These are phyloP conservation scores for Virgularia gustaviana DNA, from an alignment of 92 coral and sea anemone species.

Conservation along the genomic window DNA sequence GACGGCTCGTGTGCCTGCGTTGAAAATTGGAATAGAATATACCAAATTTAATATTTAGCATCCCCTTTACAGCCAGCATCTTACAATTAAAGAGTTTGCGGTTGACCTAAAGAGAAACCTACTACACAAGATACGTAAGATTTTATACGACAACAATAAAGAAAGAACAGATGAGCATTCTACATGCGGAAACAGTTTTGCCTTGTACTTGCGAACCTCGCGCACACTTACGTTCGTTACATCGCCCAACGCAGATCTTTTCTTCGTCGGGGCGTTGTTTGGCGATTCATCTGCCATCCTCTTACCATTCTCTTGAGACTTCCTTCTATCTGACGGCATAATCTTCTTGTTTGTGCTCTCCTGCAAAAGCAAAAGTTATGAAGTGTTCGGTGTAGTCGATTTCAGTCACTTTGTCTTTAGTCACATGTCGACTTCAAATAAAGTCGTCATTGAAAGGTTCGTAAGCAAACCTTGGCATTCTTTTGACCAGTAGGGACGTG, in stretches of 20 bases:
- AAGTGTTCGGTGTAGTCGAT: too few relatives aligned
- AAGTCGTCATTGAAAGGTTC: conserved; percentile 17
- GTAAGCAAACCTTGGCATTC: conserved; percentile 22
- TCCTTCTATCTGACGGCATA: conserved; percentile 36
- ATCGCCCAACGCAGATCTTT: conserved; percentile 92
- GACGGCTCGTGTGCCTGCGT: conserved; percentile 24
- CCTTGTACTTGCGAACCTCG: too few relatives aligned
- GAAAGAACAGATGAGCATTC: too few relatives aligned
- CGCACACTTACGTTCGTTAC: conserved; percentile 91
- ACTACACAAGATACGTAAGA: too few relatives aligned
- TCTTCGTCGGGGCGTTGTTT: conserved; percentile 72
- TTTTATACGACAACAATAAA: too few relatives aligned
- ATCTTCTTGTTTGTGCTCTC: conserved; percentile 51
- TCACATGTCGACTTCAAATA: conserved; percentile 12
- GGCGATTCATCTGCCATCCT: conserved; percentile 80
- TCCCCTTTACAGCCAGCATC: too few relatives aligned
- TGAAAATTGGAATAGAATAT: too few relatives aligned
- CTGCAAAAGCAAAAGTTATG: not conserved
- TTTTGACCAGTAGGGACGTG: conserved; percentile 1
- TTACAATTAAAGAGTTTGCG: too few relatives aligned
- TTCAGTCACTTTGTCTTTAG: too few relatives aligned
- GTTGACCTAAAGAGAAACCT: too few relatives aligned
- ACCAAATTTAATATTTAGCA: too few relatives aligned
- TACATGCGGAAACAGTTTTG: too few relatives aligned
- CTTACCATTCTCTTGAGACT: conserved; percentile 63